Percentiles rank a stretch among this genome's conserved stretches.
phyloP scores from a whole-genome alignment of 1,140 invertebrate genomes.

The Lysiphlebus fabarum region DNA sequence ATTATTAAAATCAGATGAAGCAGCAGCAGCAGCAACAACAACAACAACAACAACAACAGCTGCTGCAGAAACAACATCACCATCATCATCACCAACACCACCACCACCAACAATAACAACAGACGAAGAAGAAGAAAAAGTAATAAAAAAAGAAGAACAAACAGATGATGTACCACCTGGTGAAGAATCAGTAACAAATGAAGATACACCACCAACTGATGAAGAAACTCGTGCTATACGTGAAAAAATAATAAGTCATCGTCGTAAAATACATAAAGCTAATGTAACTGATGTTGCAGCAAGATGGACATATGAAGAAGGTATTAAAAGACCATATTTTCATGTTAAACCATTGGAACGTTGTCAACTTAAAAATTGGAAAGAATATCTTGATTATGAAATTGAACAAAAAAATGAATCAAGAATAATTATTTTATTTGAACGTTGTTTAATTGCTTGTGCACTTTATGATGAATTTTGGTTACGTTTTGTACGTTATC shows the following conservation, averaged over 20 bases:
- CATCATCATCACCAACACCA: too few species aligned
- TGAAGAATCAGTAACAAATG: conserved; percentile 56
- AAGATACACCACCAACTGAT: conserved; percentile 59
- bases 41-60: too few species aligned
- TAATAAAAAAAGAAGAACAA: background rate
- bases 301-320: conserved; percentile 92
- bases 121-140: conserved; percentile 28
- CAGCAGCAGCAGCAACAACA: conserved; percentile 58
- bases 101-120: too few species aligned
- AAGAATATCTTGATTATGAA: conserved; percentile 93
- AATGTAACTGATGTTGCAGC: conserved; percentile 84
- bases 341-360: conserved; percentile 95
- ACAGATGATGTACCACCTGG: conserved; percentile 61
- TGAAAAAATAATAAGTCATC: conserved; percentile 78
- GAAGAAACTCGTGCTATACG: conserved; percentile 79
- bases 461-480: conserved; percentile 98
- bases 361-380: conserved; percentile 96
- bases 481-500: conserved; percentile 83
- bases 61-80: too few species aligned
- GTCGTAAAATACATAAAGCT: conserved; percentile 79
- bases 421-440: conserved; percentile 87
- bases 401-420: conserved; percentile 82
- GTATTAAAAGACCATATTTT: conserved; percentile 96
- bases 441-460: conserved; percentile 94
- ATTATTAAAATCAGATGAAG: conserved; percentile 55